Base-by-base conservation (phyloP, 2,888 invertebrate genomes). In the Drosophila villosipedis region DNA sequence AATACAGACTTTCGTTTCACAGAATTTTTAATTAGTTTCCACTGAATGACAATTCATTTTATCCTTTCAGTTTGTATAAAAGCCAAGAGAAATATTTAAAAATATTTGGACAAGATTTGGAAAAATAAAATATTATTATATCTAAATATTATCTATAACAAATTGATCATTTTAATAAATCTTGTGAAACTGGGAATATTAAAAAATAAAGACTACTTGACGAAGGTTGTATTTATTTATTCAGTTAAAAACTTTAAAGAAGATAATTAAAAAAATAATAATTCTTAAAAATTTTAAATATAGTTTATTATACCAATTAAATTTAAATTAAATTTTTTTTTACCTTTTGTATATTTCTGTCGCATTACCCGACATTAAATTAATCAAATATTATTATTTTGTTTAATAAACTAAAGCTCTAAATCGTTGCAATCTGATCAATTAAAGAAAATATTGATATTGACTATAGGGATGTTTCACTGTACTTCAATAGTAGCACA, bases 401-500 rank as follows among this genome's bases (percentile, higher is more conserved):
- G n/a, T 47, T 22, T 7, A 7, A 14, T 22, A 4, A 47, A 25
- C 16, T 22, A 7, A 47, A 7, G 22, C 14, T 22, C 0, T 7
- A 14, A 3, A 3, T 28, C 28, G 0, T 6, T 6, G 9, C 37
- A 12, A 19, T 16, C 12, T 22, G 1, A 41, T 2, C 16, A 41
- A 10, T 30, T 4, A 2, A 14, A 16, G 9, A n/a, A 39, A 14
- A 37, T 39, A 14, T 30, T 30, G 50, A 25, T n/a, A n/a, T 65
- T 54, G 9, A n/a, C 43, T 39, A 22, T 62, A 57, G 52, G 19
- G 22, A 25, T 25, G 33, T 2, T 25, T 1, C 6, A 76, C 73
- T 82, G 70, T 78, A 50, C 4, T 59, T 37, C 4, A 52, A 37
- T 30, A 64, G 37, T 43, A 22, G 33, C 62, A 59, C 69, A 68